Conservation (phyloP, 2,113 vertebrate genomes). For the Cyprinodon brontotheroides region DNA sequence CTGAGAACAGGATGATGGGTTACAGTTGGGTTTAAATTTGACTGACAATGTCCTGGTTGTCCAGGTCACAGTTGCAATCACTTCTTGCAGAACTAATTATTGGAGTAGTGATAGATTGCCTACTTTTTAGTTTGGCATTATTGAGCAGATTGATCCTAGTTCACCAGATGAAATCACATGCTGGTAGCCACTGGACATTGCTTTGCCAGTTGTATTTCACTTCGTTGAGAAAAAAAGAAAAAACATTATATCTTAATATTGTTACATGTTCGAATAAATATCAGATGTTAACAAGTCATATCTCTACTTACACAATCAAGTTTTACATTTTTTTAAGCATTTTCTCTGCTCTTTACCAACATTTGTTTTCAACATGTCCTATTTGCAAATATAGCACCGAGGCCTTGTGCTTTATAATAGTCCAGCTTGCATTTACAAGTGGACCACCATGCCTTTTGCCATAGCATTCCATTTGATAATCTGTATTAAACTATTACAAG, state of each 20-base stretch:
- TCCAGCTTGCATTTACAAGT: too few relatives aligned
- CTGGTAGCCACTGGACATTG: background rate
- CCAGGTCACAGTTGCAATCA: slow-evolving; percentile 8
- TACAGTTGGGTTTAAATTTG: slow-evolving; percentile 32
- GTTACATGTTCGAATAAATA: background rate
- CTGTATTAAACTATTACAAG: too few relatives aligned
- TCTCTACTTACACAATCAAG: background rate
- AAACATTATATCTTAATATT: background rate
- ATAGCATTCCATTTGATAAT: too few relatives aligned
- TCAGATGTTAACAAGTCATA: background rate
- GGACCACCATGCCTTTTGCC: too few relatives aligned
- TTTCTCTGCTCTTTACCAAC: background rate
- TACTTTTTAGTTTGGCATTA: slow-evolving; percentile 9
- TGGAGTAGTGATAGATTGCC: slow-evolving; percentile 3
- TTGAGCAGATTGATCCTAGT: slow-evolving; percentile 2
- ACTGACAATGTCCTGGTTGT: slow-evolving; percentile 33
- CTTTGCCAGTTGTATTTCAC: background rate
- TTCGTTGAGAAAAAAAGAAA: background rate
- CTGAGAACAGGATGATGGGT: slow-evolving; percentile 45
- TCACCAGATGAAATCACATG: background rate
- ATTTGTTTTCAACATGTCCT: background rate
- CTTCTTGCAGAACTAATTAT: background rate
- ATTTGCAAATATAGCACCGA: too few relatives aligned
- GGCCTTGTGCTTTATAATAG: too few relatives aligned
- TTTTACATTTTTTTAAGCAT: background rate